Evolutionary conservation across 2,113 vertebrate species (phyloP).

Genomic region (Gobiocypris rarus): DNA sequence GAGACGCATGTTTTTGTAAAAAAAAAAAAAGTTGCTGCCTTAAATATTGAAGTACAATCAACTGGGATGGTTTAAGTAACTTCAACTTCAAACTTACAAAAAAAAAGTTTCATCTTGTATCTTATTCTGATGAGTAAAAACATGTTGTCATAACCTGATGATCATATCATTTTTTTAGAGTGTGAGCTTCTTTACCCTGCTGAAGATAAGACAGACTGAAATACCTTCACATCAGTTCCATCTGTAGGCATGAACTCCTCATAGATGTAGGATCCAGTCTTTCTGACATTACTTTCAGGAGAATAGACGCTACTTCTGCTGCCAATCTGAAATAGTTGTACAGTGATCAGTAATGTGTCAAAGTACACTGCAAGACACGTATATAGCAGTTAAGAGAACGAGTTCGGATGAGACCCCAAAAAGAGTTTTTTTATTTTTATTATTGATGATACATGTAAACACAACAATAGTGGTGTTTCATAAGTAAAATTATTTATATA

Average conservation of each 20-base stretch:
- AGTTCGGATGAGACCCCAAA: not conserved
- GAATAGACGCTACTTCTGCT: conserved; percentile 93
- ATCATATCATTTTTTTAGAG: too few species aligned
- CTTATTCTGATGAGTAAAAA: not conserved
- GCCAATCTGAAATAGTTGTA: conserved; percentile 84
- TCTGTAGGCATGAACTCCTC: conserved; percentile 94
- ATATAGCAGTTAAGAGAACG: not conserved
- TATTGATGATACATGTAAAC: not conserved
- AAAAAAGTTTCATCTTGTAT: too few species aligned
- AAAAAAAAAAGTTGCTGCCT: too few species aligned
- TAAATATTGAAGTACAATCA: too few species aligned
- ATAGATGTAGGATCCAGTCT: conserved; percentile 91
- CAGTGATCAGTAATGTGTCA: not conserved
- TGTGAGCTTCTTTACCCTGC: not conserved
- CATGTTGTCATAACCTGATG: too few species aligned
- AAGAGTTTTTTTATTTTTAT: too few species aligned
- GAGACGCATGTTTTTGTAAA: too few species aligned
- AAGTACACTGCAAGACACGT: not conserved
- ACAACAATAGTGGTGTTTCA: not conserved
- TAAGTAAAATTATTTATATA: not conserved
- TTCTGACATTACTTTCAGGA: conserved; percentile 88
- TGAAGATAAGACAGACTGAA: not conserved
- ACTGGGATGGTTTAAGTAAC: too few species aligned
- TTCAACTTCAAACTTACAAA: too few species aligned
- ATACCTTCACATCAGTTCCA: conserved; percentile 91